Percentiles rank a stretch among this genome's conserved stretches.
phyloP scores from a whole-genome alignment of 2,888 invertebrate genomes.

The Patella caerulea region DNA sequence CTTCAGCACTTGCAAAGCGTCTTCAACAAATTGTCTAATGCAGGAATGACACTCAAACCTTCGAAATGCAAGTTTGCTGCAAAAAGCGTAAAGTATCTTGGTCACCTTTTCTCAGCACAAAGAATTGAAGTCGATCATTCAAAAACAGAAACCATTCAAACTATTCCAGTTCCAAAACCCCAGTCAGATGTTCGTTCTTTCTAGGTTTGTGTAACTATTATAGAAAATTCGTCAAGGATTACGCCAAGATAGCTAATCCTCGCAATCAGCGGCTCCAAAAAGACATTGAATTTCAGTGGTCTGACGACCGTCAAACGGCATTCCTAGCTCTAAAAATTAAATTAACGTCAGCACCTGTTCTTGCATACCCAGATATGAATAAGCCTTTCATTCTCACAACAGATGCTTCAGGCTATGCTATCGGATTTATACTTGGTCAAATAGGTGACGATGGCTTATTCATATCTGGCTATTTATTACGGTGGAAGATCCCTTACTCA shows the following conservation, averaged over 20 bases:
- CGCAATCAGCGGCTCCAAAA: conserved; percentile 34
- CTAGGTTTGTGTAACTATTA: too few relatives aligned
- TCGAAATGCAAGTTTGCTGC: conserved; percentile 40
- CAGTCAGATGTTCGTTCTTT: too few relatives aligned
- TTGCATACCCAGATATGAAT: conserved; percentile 30
- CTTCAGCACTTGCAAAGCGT: too few relatives aligned
- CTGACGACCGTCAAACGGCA: conserved; percentile 15
- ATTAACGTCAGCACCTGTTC: conserved; percentile 35
- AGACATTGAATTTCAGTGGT: conserved; percentile 34
- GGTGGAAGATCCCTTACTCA: conserved; percentile 35
- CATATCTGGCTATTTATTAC: conserved; percentile 37
- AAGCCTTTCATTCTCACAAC: conserved; percentile 35
- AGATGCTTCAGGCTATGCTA: conserved; percentile 36
- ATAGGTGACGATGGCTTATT: conserved; percentile 27
- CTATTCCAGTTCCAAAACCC: conserved; percentile 29
- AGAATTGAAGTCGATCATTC: conserved; percentile 32
- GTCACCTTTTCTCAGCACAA: conserved; percentile 36
- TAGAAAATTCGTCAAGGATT: too few relatives aligned
- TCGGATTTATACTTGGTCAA: conserved; percentile 39
- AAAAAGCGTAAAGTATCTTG: conserved; percentile 34
- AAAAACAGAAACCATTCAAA: conserved; percentile 28
- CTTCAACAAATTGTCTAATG: too few relatives aligned
- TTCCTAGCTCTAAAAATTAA: conserved; percentile 29
- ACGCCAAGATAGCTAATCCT: too few relatives aligned
- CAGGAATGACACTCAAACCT: conserved; percentile 36